These are phyloP conservation scores for Trematomus loennbergii DNA, from an alignment of 2,113 vertebrate genomes.

Conservation along the genomic window DNA sequence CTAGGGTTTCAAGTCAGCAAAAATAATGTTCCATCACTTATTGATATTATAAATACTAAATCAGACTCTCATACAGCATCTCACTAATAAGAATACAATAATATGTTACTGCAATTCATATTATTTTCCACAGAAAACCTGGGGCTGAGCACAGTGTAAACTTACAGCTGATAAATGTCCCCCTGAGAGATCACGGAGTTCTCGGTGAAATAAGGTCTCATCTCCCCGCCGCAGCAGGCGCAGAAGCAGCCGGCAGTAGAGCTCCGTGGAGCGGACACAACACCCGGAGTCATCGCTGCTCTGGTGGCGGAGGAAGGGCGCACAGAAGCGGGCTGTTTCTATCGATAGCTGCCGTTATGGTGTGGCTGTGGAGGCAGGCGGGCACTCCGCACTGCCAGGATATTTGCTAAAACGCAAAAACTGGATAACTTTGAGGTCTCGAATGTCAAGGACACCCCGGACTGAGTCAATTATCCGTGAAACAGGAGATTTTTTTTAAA, in stretches of 20 bases:
- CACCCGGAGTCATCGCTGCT: conserved; percentile 76
- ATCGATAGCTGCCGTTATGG: background rate
- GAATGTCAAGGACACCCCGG: background rate
- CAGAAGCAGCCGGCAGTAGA: conserved; percentile 64
- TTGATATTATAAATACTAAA: background rate
- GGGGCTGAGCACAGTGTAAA: background rate
- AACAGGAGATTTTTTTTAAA: background rate
- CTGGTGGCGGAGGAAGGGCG: conserved; percentile 6
- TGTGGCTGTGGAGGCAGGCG: background rate
- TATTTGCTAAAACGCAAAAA: conserved; percentile 7
- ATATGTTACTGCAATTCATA: background rate
- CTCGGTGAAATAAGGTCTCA: conserved; percentile 60
- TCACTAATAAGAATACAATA: background rate
- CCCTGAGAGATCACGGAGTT: conserved; percentile 68
- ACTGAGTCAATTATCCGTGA: background rate
- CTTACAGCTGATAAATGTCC: conserved; percentile 75
- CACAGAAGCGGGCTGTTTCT: background rate
- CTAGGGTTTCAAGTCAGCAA: background rate
- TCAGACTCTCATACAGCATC: background rate
- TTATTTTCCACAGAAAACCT: background rate
- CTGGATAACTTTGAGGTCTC: background rate
- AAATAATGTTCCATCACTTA: background rate
- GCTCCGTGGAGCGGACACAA: conserved; percentile 67
- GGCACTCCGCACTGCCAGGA: background rate
- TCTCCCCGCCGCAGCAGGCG: conserved; percentile 53